Evolutionary conservation across 1,140 invertebrate species (phyloP).

Genomic region (Liolophura sinensis): DNA sequence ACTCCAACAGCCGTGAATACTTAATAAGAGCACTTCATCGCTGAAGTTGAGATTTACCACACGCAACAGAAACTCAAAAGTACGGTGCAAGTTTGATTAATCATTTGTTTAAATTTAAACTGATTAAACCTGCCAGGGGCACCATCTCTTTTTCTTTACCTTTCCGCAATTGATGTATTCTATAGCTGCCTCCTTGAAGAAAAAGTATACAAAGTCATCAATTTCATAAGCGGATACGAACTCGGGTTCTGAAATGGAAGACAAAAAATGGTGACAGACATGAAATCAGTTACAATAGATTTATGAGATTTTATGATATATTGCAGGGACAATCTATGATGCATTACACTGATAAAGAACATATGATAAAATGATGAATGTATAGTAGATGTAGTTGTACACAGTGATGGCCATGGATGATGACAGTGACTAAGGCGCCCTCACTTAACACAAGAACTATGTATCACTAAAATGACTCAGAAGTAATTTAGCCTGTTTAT

Average conservation of each 20-base stretch:
- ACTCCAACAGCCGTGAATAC: too few relatives aligned
- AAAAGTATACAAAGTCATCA: slow-evolving; percentile 84
- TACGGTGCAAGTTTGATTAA: neutral
- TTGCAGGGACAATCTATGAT: neutral
- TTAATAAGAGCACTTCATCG: too few relatives aligned
- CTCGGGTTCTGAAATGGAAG: slow-evolving; percentile 69
- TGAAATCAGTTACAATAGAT: neutral
- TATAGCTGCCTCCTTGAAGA: slow-evolving; percentile 87
- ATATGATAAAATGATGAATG: neutral
- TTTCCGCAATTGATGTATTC: slow-evolving; percentile 95
- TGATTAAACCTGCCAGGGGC: too few relatives aligned
- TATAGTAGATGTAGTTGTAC: slow-evolving; percentile 7
- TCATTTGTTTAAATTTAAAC: too few relatives aligned
- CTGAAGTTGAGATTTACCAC: too few relatives aligned
- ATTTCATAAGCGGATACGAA: slow-evolving; percentile 92
- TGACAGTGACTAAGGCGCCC: neutral
- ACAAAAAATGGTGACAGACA: neutral
- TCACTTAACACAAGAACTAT: too few relatives aligned
- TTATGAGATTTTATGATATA: neutral
- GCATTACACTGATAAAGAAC: neutral
- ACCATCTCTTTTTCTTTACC: slow-evolving; percentile 25
- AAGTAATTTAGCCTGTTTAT: too few relatives aligned
- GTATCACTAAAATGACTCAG: too few relatives aligned
- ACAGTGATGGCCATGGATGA: neutral
- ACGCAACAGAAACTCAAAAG: neutral